Evolutionary conservation across 2,888 invertebrate species (phyloP).

Genomic region (Clanis bilineata): DNA sequence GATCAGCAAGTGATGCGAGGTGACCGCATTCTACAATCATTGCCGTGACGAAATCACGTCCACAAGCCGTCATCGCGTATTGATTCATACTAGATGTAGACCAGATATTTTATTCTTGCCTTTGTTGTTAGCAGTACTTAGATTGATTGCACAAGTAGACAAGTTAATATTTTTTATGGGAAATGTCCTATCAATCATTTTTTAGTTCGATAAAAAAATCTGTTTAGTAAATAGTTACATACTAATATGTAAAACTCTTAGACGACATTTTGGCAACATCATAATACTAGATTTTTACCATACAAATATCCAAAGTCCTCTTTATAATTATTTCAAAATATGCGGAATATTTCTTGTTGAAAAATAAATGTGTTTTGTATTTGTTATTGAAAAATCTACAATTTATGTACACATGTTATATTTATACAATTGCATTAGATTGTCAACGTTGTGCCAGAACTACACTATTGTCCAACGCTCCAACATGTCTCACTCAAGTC

Average conservation of each 20-base stretch:
- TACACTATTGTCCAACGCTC: too few relatives aligned
- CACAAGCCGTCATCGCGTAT: background rate
- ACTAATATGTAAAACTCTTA: conserved; percentile 24
- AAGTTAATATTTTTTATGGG: too few relatives aligned
- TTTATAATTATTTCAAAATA: conserved; percentile 16
- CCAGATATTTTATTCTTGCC: background rate
- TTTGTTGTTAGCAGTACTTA: background rate
- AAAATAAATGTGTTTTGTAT: conserved; percentile 35
- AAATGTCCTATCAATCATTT: too few relatives aligned
- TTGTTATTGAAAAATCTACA: conserved; percentile 20
- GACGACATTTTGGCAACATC: conserved; percentile 52
- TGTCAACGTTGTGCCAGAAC: too few relatives aligned
- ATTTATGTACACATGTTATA: conserved; percentile 19
- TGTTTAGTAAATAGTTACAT: background rate
- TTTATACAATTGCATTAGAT: conserved; percentile 1
- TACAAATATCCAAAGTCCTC: conserved; percentile 44
- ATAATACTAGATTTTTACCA: conserved; percentile 38
- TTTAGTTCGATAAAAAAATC: background rate
- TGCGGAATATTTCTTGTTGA: conserved; percentile 31
- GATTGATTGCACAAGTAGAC: background rate
- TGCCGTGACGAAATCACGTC: background rate
- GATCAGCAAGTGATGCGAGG: background rate
- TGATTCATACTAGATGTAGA: background rate
- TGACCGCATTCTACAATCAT: conserved; percentile 7
- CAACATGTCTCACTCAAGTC: too few relatives aligned